Percentiles rank a stretch among this genome's conserved stretches.
These are phyloP conservation scores for Melanotaenia nigrans DNA, from an alignment of 2,797 vertebrate species.

Conservation along the genomic window DNA sequence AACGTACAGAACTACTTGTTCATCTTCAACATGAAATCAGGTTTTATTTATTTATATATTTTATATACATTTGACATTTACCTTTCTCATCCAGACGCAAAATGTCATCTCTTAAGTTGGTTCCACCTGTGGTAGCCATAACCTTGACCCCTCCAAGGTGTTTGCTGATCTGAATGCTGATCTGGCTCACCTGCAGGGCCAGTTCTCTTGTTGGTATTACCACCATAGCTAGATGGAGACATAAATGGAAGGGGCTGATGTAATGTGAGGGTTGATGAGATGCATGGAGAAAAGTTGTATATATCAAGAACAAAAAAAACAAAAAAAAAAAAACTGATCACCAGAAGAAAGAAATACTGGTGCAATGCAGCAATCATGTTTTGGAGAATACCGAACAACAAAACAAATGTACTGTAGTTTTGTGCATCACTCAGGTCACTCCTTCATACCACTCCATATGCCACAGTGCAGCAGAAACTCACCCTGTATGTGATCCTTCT, in stretches of 20 bases:
- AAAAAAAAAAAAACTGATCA: background rate
- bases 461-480: slow-evolving; percentile 7
- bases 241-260: slow-evolving; percentile 27
- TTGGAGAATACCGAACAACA: background rate
- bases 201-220: slow-evolving; percentile 87
- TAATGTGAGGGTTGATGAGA: slow-evolving; percentile 15
- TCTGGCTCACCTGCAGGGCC: slow-evolving; percentile 87
- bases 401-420: background rate
- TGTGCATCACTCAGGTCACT: background rate
- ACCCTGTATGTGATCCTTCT: slow-evolving; percentile 84
- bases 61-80: slow-evolving; percentile 40
- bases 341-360: background rate
- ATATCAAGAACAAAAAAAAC: background rate
- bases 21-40: background rate
- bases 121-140: slow-evolving; percentile 88
- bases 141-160: slow-evolving; percentile 86
- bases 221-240: slow-evolving; percentile 74
- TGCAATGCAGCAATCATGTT: background rate
- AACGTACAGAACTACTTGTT: background rate
- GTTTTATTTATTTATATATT: background rate
- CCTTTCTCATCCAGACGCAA: slow-evolving; percentile 86
- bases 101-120: slow-evolving; percentile 87
- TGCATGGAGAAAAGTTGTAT: slow-evolving; percentile 1
- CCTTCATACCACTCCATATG: background rate
- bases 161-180: slow-evolving; percentile 86